Conservation (phyloP, 2,797 vertebrate genomes). For the Rhadinocentrus ornatus region DNA sequence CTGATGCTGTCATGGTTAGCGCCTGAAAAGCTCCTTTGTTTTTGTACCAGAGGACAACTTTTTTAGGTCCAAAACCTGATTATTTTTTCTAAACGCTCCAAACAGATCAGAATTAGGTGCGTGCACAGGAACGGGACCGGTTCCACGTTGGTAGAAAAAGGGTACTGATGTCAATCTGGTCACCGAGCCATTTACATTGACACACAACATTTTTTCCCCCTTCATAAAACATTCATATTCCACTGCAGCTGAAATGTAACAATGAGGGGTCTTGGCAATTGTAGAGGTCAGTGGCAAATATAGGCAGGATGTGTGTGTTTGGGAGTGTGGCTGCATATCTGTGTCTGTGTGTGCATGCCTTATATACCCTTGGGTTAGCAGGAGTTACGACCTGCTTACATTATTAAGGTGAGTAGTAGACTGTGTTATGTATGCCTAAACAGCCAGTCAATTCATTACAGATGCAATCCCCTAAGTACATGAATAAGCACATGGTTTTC, state of each 20-base stretch:
- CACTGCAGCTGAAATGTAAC: conserved; percentile 59
- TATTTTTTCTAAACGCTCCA: neutral
- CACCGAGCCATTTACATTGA: conserved; percentile 10
- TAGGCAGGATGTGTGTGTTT: conserved; percentile 57
- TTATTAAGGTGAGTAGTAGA: conserved; percentile 81
- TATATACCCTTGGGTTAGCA: conserved; percentile 79
- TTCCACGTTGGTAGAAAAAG: neutral
- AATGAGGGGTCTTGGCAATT: conserved; percentile 60
- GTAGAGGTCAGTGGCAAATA: conserved; percentile 75
- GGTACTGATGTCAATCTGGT: conserved; percentile 3
- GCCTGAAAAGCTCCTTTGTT: neutral
- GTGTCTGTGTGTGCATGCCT: conserved; percentile 54
- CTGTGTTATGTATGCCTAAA: conserved; percentile 78
- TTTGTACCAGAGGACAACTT: neutral
- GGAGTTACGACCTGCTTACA: conserved; percentile 79
- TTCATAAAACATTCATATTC: conserved; percentile 69
- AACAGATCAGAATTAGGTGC: neutral
- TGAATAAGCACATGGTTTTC: conserved; percentile 71
- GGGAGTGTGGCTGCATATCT: conserved; percentile 34
- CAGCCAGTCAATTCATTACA: conserved; percentile 80
- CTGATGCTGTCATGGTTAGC: neutral
- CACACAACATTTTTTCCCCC: conserved; percentile 19
- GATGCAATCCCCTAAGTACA: conserved; percentile 84
- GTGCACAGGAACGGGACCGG: neutral
- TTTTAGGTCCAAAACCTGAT: neutral